A percentile compares a stretch with the other conserved stretches of the same genome.
Evolutionary conservation across 2,888 invertebrate genomes (phyloP).

Genomic region (Hypomecis atomaria): DNA sequence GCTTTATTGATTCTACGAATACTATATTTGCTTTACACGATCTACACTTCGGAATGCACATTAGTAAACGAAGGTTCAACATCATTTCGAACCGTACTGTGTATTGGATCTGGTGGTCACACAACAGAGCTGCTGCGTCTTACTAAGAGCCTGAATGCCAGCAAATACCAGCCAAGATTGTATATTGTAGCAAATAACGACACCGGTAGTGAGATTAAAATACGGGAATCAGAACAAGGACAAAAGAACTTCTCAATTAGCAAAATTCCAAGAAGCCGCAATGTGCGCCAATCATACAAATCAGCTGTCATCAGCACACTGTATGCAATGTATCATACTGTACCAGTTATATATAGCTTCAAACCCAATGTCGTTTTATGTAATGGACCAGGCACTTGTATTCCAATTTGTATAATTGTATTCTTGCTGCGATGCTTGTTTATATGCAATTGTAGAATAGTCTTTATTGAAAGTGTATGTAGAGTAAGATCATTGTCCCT

Average conservation of each 20-base stretch:
- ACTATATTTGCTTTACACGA: conserved; percentile 55
- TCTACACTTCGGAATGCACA: conserved; percentile 56
- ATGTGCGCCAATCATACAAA: conserved; percentile 94
- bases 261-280: conserved; percentile 92
- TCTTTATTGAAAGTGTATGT: conserved; percentile 98
- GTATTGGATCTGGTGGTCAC: conserved; percentile 94
- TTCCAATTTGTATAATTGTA: conserved; percentile 93
- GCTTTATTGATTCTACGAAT: conserved; percentile 42
- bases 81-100: conserved; percentile 82
- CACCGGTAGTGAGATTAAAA: conserved; percentile 88
- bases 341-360: conserved; percentile 88
- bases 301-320: conserved; percentile 92
- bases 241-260: conserved; percentile 75
- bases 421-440: conserved; percentile 89
- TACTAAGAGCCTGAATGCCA: conserved; percentile 85
- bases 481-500: conserved; percentile 95
- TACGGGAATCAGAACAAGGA: conserved; percentile 79
- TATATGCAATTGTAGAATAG: conserved; percentile 88
- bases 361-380: conserved; percentile 93
- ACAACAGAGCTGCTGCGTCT: conserved; percentile 97
- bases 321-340: conserved; percentile 87
- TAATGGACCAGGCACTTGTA: conserved; percentile 98
- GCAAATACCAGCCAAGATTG: conserved; percentile 88
- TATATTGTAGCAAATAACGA: conserved; percentile 93
- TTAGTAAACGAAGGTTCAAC: conserved; percentile 49